phyloP scores from a whole-genome alignment of 1,140 invertebrate species.

The Intoshia linei region DNA sequence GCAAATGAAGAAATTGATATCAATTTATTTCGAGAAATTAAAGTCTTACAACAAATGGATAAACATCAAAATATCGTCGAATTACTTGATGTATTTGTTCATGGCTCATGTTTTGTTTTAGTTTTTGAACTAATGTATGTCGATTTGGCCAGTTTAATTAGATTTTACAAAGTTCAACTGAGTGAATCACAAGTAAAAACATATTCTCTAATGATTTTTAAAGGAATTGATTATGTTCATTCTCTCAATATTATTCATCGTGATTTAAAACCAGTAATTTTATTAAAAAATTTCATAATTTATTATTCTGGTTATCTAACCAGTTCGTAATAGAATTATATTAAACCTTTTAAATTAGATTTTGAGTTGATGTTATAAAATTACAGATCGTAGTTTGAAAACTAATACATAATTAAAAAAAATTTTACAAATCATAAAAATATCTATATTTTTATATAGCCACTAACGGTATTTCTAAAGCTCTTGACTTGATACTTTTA shows the following conservation, averaged over 20 bases:
- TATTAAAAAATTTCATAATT: too few relatives aligned
- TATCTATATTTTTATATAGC: too few relatives aligned
- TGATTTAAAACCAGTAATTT: too few relatives aligned
- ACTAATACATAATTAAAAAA: too few relatives aligned
- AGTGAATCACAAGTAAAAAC: constrained; percentile 41
- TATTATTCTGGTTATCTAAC: too few relatives aligned
- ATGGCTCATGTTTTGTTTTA: constrained; percentile 49
- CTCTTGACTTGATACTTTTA: too few relatives aligned
- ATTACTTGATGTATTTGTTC: constrained; percentile 54
- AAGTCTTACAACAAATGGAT: neutral
- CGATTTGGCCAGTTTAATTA: constrained; percentile 50
- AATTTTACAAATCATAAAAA: too few relatives aligned
- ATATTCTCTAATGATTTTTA: constrained; percentile 58
- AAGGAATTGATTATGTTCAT: constrained; percentile 58
- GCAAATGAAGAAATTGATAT: neutral
- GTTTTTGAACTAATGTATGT: constrained; percentile 71
- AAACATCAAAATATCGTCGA: constrained; percentile 30
- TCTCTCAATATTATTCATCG: constrained; percentile 64
- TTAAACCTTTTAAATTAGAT: too few relatives aligned
- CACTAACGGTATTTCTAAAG: too few relatives aligned
- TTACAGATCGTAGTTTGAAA: too few relatives aligned
- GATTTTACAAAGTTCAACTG: constrained; percentile 36
- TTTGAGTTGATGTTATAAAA: too few relatives aligned
- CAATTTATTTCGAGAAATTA: neutral
- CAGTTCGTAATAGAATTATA: too few relatives aligned